phyloP scores from a whole-genome alignment of 1,140 invertebrate genomes.

The Saxidomus purpurata region DNA sequence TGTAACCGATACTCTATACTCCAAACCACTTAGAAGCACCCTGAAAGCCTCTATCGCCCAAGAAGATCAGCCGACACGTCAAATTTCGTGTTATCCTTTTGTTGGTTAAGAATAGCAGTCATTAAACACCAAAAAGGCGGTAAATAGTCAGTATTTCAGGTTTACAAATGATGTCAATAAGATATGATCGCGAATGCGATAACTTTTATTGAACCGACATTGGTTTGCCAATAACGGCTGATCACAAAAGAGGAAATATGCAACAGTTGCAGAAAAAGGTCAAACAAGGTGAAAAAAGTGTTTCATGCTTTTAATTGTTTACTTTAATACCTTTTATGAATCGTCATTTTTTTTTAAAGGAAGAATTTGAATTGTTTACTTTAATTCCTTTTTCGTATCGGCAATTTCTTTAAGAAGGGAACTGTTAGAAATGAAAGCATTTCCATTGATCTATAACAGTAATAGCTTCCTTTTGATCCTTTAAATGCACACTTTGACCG shows the following conservation, averaged over 20 bases:
- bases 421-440: too few species aligned
- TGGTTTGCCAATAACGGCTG: conserved; percentile 33
- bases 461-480: too few species aligned
- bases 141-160: conserved; percentile 52
- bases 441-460: too few species aligned
- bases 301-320: not conserved
- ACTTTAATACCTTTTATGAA: too few species aligned
- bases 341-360: too few species aligned
- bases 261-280: conserved; percentile 50
- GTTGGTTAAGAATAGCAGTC: conserved; percentile 37
- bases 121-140: conserved; percentile 60
- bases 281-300: conserved; percentile 30
- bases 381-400: too few species aligned
- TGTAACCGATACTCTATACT: conserved; percentile 41
- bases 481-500: too few species aligned
- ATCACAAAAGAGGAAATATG: conserved; percentile 43
- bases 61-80: conserved; percentile 43
- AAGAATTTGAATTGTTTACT: too few species aligned
- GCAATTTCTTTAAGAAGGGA: too few species aligned
- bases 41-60: conserved; percentile 42
- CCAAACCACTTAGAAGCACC: conserved; percentile 37
- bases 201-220: conserved; percentile 39
- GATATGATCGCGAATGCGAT: conserved; percentile 53
- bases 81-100: conserved; percentile 58
- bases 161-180: conserved; percentile 56